Evolutionary conservation across 2,888 invertebrate genomes (phyloP), one percentile per base, ranked within the genome.

Genomic region (Hyppa rectilinea): DNA sequence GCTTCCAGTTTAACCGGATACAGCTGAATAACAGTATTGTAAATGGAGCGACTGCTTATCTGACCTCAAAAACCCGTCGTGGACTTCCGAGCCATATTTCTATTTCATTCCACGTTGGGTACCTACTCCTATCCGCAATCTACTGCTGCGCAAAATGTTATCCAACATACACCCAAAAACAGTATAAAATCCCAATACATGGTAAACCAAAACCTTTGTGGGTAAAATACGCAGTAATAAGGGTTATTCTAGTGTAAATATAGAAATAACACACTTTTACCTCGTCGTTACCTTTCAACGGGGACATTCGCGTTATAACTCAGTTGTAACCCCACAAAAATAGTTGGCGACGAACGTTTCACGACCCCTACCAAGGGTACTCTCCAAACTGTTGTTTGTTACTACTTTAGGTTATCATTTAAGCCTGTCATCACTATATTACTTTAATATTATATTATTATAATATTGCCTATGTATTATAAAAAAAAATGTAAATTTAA

Each of bases 281-380:
- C 84, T 87, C 78, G 81, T 86, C 85, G 87, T 89, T 88, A 88
- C 91, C 89, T 90, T 89, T 88, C 85, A 82, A 70, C 85, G 84
- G 83, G 84, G 83, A 85, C 84, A 85, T 82, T 85, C 78, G 64
- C 81, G 87, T 86, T 87, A 86, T 90, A 90, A 92, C 87, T 89
- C 87, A 90, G 87, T 82, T 87, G 85, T 85, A 87, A 87, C 88
- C 86, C 87, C 86, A 78, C 83, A 84, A 84, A 89, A 91, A 90
- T 91, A 91, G 92, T 91, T 89, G 88, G 88, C 84, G 87, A 90
- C 87, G 82, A 84, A 75, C 87, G 86, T 85, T 81, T 82, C 83
- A 80, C 17, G 45, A 74, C 85, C 88, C 87, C 83, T 92, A 93
- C 92, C 77, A 86, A 20, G 29, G 26, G 0, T 68, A 73, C 67